Base-by-base conservation (phyloP, 2,888 invertebrate genomes). In the Hemicrepidius hirtus region DNA sequence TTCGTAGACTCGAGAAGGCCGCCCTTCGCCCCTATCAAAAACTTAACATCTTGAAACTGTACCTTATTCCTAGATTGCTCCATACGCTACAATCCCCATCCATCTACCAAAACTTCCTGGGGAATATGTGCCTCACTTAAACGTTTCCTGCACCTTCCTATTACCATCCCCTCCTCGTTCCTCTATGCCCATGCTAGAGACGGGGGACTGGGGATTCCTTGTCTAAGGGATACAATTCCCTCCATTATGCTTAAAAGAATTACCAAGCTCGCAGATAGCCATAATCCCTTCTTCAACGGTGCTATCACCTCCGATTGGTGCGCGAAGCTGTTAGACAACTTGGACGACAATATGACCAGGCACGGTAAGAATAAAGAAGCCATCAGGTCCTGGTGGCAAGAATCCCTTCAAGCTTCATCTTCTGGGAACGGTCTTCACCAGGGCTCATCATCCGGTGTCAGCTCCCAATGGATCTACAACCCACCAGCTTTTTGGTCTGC, bases 401-500 rank as follows among this genome's bases (percentile, higher is more conserved):
- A 2, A 2, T 53, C 9, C 4, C 67, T 78, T 13, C 71, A 75
- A 16, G 10, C 37, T 1, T 69, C 68, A 3, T 64, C 72, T 32
- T 60, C 50, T 9, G 71, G 64, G 0, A 57, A 70, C 37, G 66
- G 73, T 13, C 50, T 74, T 20, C 0, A 21, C 4, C 75, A 75
- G 13, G 74, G 76, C 0, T 1, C 5, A 4, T 1, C 5, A 0
- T 50, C 50, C 6, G 0, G 3, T 49, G 40, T 40, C 16, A 41
- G 46, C 49, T 63, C 0, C 18, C 10, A 4, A 1, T 78, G 76
- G 76, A 41, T 76, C 0, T 21, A 28, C 18, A 20, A 65, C 9
- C 73, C 76, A 6, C 81, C 79, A 0, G 5, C 41, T 0, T 79
- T 72, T 10, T 82, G 81, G 81, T 66, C 76, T 0, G 79, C 80